phyloP scores from a whole-genome alignment of 2,113 vertebrate genomes.

The Scortum barcoo region DNA sequence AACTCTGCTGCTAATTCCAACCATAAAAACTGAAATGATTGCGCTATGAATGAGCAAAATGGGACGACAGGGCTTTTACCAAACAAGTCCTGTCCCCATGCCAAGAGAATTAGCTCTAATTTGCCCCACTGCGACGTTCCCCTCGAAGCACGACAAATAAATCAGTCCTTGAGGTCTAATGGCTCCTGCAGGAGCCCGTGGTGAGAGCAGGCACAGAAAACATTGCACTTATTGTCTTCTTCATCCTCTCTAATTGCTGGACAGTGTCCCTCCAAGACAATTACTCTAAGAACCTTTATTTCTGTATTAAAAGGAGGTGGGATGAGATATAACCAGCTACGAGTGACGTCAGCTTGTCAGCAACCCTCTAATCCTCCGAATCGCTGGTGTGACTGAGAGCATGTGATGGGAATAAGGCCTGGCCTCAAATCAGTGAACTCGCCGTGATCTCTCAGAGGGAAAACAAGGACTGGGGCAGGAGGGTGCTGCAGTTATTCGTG shows the following conservation, averaged over 20 bases:
- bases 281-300: slow-evolving; percentile 27
- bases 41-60: slow-evolving; percentile 36
- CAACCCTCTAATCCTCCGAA: slow-evolving; percentile 40
- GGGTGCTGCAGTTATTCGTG: neutral
- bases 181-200: slow-evolving; percentile 53
- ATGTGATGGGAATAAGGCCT: slow-evolving; percentile 52
- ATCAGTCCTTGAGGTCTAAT: slow-evolving; percentile 64
- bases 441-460: slow-evolving; percentile 15
- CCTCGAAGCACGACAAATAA: slow-evolving; percentile 57
- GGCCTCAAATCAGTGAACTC: slow-evolving; percentile 31
- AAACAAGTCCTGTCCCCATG: slow-evolving; percentile 31
- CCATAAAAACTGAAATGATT: slow-evolving; percentile 33
- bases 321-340: slow-evolving; percentile 13
- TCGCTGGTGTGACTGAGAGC: slow-evolving; percentile 19
- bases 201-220: slow-evolving; percentile 46
- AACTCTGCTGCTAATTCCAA: slow-evolving; percentile 24
- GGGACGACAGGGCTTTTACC: slow-evolving; percentile 23
- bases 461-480: neutral
- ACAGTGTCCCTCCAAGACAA: slow-evolving; percentile 29
- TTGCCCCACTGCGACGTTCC: slow-evolving; percentile 59
- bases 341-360: slow-evolving; percentile 44
- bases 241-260: slow-evolving; percentile 45
- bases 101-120: slow-evolving; percentile 69
- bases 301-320: slow-evolving; percentile 2
- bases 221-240: slow-evolving; percentile 46